Evolutionary conservation across 1,140 invertebrate species (phyloP).

Genomic region (Pentalonia nigronervosa): DNA sequence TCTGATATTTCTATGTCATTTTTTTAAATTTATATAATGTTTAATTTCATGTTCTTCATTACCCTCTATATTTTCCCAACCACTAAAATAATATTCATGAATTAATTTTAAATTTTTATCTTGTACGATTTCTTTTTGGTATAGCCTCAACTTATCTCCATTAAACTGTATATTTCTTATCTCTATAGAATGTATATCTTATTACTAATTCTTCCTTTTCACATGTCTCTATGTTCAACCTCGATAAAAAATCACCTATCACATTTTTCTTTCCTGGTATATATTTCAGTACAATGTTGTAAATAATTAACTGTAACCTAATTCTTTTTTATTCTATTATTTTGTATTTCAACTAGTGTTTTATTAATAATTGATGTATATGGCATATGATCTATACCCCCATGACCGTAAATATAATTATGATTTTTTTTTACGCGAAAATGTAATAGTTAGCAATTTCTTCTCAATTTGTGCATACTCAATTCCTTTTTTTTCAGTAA

Average conservation of each 20-base stretch:
- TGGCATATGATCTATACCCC: constrained; percentile 4
- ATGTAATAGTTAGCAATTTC: constrained; percentile 59
- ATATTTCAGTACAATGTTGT: constrained; percentile 62
- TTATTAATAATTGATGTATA: constrained; percentile 63
- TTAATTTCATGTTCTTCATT: not conserved
- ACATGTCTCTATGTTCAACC: constrained; percentile 61
- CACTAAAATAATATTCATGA: constrained; percentile 61
- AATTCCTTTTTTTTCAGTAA: constrained; percentile 60
- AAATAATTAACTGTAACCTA: constrained; percentile 61
- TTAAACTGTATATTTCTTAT: constrained; percentile 46
- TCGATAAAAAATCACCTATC: constrained; percentile 64
- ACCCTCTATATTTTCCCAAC: constrained; percentile 63
- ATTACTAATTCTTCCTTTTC: constrained; percentile 60
- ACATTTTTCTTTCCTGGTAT: constrained; percentile 64
- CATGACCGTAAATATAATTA: not conserved
- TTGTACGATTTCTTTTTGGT: constrained; percentile 60
- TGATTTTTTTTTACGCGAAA: constrained; percentile 34
- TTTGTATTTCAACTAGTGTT: constrained; percentile 62
- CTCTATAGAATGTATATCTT: constrained; percentile 16
- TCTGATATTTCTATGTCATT: constrained; percentile 62
- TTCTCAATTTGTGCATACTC: constrained; percentile 59
- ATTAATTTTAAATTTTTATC: constrained; percentile 61
- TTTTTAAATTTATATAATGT: constrained; percentile 59
- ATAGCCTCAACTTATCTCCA: constrained; percentile 60
- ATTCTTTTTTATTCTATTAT: constrained; percentile 64